Conservation (phyloP, 2,113 vertebrate species). For the Crocuta crocuta region DNA sequence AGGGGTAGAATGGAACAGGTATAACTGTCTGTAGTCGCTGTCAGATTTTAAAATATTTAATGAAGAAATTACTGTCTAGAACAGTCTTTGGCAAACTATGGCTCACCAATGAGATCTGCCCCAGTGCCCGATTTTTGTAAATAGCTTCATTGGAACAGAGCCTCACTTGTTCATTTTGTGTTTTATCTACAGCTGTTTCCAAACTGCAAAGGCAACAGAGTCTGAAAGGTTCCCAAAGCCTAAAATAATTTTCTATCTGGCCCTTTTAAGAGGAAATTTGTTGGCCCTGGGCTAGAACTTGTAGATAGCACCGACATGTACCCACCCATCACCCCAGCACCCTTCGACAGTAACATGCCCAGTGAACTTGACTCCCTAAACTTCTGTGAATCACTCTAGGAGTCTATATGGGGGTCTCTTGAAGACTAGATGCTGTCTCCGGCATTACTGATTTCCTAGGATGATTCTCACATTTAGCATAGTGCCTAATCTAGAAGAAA, state of each 20-base stretch:
- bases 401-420: neutral
- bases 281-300: neutral
- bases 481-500: neutral
- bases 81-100: neutral
- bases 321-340: neutral
- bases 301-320: neutral
- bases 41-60: neutral
- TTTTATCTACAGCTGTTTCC: neutral
- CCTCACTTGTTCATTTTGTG: neutral
- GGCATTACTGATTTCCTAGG: neutral
- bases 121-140: neutral
- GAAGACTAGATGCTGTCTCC: neutral
- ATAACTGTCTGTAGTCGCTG: neutral
- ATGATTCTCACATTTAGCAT: neutral
- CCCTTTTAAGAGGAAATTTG: neutral
- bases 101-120: neutral
- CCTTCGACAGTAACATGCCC: no score
- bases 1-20: neutral
- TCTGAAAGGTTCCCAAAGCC: neutral
- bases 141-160: neutral
- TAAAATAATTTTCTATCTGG: neutral
- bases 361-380: neutral
- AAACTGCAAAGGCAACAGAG: neutral
- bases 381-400: neutral
- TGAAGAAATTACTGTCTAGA: conserved; percentile 9